phyloP scores from a whole-genome alignment of 2,888 invertebrate species.

The Cryptophagus acutangulus region DNA sequence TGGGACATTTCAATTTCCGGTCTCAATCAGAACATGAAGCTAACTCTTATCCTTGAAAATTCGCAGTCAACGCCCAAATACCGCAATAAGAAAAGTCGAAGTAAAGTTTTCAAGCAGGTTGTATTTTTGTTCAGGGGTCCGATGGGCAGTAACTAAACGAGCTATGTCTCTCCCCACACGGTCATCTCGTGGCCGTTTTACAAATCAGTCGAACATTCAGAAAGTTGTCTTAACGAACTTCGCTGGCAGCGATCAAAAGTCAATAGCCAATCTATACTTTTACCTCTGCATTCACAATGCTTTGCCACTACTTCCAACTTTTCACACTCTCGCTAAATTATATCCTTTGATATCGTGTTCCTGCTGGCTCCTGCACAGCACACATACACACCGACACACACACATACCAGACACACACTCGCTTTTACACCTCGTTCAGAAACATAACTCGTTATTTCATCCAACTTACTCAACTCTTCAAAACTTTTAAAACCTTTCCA shows the following conservation, averaged over 20 bases:
- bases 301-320: conserved; percentile 21
- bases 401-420: too few species aligned
- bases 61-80: conserved; percentile 33
- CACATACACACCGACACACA: conserved; percentile 3
- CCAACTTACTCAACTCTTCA: conserved; percentile 17
- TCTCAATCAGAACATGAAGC: conserved; percentile 33
- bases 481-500: conserved; percentile 1
- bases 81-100: conserved; percentile 36
- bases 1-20: conserved; percentile 35
- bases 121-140: conserved; percentile 35
- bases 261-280: conserved; percentile 39
- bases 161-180: conserved; percentile 33
- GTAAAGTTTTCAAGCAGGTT: conserved; percentile 30
- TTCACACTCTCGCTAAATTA: conserved; percentile 18
- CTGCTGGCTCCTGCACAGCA: too few species aligned
- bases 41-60: conserved; percentile 32
- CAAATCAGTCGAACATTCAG: conserved; percentile 44
- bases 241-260: conserved; percentile 36
- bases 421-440: not conserved
- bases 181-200: conserved; percentile 41
- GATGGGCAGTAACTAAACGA: conserved; percentile 35
- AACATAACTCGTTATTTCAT: conserved; percentile 8
- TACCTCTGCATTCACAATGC: conserved; percentile 26
- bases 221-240: conserved; percentile 41
- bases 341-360: conserved; percentile 18